Evolutionary conservation across 2,797 vertebrate species (phyloP).

Genomic region (Siniperca scherzeri): DNA sequence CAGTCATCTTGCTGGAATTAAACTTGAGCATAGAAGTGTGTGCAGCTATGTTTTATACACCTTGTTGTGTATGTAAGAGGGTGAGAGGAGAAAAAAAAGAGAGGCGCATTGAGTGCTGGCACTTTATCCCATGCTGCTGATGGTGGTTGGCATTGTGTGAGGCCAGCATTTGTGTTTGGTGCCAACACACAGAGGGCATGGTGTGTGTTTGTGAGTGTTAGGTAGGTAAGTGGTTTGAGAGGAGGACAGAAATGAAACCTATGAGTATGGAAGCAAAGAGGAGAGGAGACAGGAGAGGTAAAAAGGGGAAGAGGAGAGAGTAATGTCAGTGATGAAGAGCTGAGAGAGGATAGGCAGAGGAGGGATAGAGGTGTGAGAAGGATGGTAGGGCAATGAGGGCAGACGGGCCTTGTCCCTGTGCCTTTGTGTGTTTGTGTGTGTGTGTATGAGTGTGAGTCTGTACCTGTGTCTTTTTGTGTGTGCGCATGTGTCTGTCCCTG

Average conservation of each 20-base stretch:
- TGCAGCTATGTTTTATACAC: background rate
- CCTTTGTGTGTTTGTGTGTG: constrained; percentile 35
- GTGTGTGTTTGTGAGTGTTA: constrained; percentile 50
- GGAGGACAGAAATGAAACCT: constrained; percentile 49
- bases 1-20: background rate
- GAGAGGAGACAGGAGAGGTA: constrained; percentile 20
- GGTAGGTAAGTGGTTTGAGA: constrained; percentile 52
- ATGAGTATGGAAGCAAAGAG: constrained; percentile 8
- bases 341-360: constrained; percentile 26
- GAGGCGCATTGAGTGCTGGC: constrained; percentile 57
- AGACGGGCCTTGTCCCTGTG: constrained; percentile 57
- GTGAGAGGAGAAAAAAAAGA: constrained; percentile 7
- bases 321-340: constrained; percentile 25
- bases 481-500: constrained; percentile 58
- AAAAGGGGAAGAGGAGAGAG: background rate
- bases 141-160: constrained; percentile 61
- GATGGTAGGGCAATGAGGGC: constrained; percentile 69
- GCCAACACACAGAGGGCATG: constrained; percentile 60
- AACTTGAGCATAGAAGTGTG: constrained; percentile 13
- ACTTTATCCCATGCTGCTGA: constrained; percentile 62
- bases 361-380: constrained; percentile 35
- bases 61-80: constrained; percentile 14
- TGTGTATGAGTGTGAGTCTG: constrained; percentile 42
- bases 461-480: constrained; percentile 64
- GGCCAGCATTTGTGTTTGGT: constrained; percentile 61